These are phyloP conservation scores for Volucella inflata DNA, from an alignment of 2,888 invertebrate species.

Conservation along the genomic window DNA sequence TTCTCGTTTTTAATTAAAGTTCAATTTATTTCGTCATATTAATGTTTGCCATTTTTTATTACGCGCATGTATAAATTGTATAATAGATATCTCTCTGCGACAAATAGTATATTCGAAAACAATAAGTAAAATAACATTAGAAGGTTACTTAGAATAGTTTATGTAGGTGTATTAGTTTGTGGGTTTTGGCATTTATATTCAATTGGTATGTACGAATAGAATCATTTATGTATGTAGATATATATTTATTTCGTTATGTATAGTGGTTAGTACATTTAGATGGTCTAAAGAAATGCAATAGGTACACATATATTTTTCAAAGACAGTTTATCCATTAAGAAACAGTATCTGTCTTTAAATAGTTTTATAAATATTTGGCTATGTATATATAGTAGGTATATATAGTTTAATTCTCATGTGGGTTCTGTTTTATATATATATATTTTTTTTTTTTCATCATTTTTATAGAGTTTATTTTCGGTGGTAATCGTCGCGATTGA, in stretches of 20 bases:
- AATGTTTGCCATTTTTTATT: slow-evolving; percentile 23
- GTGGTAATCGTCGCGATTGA: slow-evolving; percentile 73
- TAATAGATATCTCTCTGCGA: slow-evolving; percentile 53
- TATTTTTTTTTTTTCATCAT: slow-evolving; percentile 25
- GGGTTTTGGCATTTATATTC: slow-evolving; percentile 43
- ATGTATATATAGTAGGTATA: slow-evolving; percentile 31
- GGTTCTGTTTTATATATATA: slow-evolving; percentile 18
- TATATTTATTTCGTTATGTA: not conserved
- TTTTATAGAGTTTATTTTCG: slow-evolving; percentile 46
- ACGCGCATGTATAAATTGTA: slow-evolving; percentile 66
- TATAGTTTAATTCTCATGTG: not conserved
- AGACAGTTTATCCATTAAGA: slow-evolving; percentile 6
- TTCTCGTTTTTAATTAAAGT: slow-evolving; percentile 48
- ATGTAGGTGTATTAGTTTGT: slow-evolving; percentile 1
- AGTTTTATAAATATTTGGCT: slow-evolving; percentile 31
- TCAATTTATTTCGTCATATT: slow-evolving; percentile 58
- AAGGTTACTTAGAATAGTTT: slow-evolving; percentile 18
- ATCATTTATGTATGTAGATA: slow-evolving; percentile 13
- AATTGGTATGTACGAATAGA: slow-evolving; percentile 17
- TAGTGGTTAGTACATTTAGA: slow-evolving; percentile 43
- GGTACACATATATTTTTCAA: slow-evolving; percentile 42
- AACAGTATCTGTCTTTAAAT: slow-evolving; percentile 2
- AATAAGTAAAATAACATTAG: slow-evolving; percentile 33
- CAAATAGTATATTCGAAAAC: slow-evolving; percentile 40
- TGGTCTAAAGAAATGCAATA: slow-evolving; percentile 43